These are phyloP conservation scores for Albula goreensis DNA, from an alignment of 2,113 vertebrate species.

Conservation along the genomic window DNA sequence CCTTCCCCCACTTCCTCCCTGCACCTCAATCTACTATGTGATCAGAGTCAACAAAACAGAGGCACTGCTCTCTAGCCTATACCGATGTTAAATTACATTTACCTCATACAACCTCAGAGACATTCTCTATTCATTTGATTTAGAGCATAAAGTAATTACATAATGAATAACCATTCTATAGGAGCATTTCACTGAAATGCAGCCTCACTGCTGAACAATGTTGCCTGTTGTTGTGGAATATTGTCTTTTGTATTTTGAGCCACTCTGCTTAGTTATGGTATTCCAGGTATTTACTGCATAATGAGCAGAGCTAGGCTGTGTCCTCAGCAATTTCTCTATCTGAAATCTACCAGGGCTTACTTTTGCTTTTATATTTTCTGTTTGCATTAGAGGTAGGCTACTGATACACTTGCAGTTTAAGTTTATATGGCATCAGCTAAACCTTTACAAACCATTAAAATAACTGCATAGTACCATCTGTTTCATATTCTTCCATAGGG, in stretches of 20 bases:
- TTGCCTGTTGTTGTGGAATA: background rate
- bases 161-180: background rate
- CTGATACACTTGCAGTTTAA: no score
- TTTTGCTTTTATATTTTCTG: no score
- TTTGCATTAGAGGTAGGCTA: no score
- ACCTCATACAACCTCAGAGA: background rate
- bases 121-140: background rate
- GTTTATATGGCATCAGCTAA: no score
- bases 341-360: background rate
- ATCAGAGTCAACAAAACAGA: conserved; percentile 6
- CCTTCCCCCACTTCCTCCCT: conserved; percentile 29
- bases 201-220: background rate
- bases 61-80: background rate
- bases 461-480: no score
- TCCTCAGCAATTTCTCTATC: background rate
- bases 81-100: background rate
- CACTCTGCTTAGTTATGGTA: background rate
- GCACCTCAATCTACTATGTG: conserved; percentile 21
- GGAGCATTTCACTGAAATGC: background rate
- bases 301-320: background rate
- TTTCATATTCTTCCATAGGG: no score
- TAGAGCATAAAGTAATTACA: background rate
- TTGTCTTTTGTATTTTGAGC: background rate
- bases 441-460: no score
- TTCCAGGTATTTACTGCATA: background rate